A percentile compares a stretch with the other conserved stretches of the same genome.
These are phyloP conservation scores for Lasaia peninsularis DNA, from an alignment of 1,140 invertebrate genomes.

Conservation along the genomic window DNA sequence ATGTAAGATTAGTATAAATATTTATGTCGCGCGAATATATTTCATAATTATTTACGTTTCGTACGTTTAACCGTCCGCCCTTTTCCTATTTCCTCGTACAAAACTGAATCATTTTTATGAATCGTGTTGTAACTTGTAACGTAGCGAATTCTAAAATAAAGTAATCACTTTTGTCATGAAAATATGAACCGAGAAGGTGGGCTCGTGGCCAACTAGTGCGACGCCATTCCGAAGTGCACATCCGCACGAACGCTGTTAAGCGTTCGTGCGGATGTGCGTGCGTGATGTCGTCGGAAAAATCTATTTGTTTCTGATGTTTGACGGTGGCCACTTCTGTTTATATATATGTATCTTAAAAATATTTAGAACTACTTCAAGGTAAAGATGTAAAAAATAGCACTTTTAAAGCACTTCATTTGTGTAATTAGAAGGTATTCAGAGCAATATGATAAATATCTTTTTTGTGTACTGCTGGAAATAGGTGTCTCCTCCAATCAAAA, in stretches of 20 bases:
- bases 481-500: no score
- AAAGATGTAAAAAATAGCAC: no score
- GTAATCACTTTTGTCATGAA: constrained; percentile 42
- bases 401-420: no score
- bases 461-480: no score
- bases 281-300: constrained; percentile 4
- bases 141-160: constrained; percentile 27
- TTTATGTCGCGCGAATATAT: no score
- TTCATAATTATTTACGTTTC: no score
- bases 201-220: constrained; percentile 44
- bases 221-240: constrained; percentile 32
- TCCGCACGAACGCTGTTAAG: neutral
- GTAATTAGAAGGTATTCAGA: no score
- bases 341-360: neutral
- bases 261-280: no score
- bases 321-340: neutral
- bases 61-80: no score
- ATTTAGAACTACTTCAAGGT: no score
- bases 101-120: constrained; percentile 1
- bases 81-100: neutral
- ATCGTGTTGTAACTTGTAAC: constrained; percentile 6
- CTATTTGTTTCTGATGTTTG: constrained; percentile 6
- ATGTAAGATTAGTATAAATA: no score
- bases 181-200: constrained; percentile 44
- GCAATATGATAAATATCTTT: no score